These are phyloP conservation scores for western clawed frog (Xenopus tropicalis) DNA, from an alignment of 2,113 vertebrate species.

Conservation along the genomic window UCB_Xtro_10.0 CM004445.2:42966001-42966500, in stretches of 20 bases:
- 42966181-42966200: slow-evolving; percentile 59
- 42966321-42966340: neutral
- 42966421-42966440: too few relatives aligned
- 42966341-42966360: neutral
- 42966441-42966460: too few relatives aligned
- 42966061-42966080: slow-evolving; percentile 80
- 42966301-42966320: neutral
- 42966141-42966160: slow-evolving; percentile 60
- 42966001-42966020: slow-evolving; percentile 76
- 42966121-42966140: slow-evolving; percentile 66
- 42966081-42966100: slow-evolving; percentile 68
- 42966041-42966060: slow-evolving; percentile 80
- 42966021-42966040: slow-evolving; percentile 81
- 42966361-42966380: too few relatives aligned
- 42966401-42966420: too few relatives aligned
- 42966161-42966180: slow-evolving; percentile 44
- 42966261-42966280: slow-evolving; percentile 25
- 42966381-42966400: too few relatives aligned
- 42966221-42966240: slow-evolving; percentile 10
- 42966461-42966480: too few relatives aligned
- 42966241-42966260: slow-evolving; percentile 25
- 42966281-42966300: neutral
- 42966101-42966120: slow-evolving; percentile 49
- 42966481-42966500: too few relatives aligned
- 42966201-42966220: slow-evolving; percentile 18